Evolutionary conservation across 2,888 invertebrate genomes (phyloP), one percentile per base, ranked within the genome.

Genomic region (Stenolophus ochropezus): DNA sequence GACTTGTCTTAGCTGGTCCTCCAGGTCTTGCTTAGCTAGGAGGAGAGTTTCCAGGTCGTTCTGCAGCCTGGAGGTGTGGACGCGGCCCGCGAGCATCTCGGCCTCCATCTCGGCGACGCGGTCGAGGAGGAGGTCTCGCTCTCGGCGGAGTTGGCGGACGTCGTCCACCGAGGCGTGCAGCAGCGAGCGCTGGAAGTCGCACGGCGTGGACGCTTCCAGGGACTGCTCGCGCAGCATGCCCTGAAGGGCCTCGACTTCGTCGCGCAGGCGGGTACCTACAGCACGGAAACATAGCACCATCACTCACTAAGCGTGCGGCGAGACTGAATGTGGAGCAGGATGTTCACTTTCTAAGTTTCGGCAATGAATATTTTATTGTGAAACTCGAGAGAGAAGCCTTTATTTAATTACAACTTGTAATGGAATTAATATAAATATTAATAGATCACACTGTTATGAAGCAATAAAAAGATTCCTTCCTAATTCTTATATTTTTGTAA

Each of bases 81-180:
- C 92, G 74, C 93, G 90, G 61, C 93, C 92, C 71, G 94, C 92
- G 84, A 94, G 89, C 4, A 86, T 94, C 87, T 95, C 95, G 2
- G 94, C 94, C 87, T 96, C 95, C 89, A 95, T 92, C 87, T 94
- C 94, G n/a, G 94, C 93, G 80, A 94, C 91, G 84, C 94, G 93
- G 83, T 94, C 94, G 83, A 96, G 89, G 83, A 96, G 88, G 14
- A 93, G 91, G 87, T 96, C 96, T 61, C 96, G 92, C 87, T 96
- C 96, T 83, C 91, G 91, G 18, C 94, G 92, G 84, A 95, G 88
- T 73, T 91, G 90, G 51, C 91, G 90, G 80, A 94, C 90, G 86
- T 94, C 93, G 82, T 91, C 91, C 47, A 90, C 88, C 4, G 89
- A 88, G 6, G 88, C 87, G 78, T 87, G 87, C 82, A 89, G 88